Conservation (phyloP, 2,888 invertebrate genomes). For the Endotricha flammealis region DNA sequence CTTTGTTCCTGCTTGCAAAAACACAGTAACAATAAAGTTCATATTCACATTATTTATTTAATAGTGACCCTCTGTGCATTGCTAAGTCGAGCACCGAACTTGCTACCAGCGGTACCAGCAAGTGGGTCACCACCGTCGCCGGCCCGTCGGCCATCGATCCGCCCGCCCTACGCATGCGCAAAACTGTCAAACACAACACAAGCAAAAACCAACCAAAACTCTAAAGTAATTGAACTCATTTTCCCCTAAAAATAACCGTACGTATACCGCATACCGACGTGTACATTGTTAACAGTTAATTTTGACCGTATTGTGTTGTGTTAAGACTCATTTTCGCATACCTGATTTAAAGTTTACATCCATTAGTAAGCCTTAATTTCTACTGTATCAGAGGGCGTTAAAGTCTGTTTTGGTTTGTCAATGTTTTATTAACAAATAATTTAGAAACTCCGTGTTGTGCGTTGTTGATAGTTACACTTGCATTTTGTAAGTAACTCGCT, state of each 20-base stretch:
- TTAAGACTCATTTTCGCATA: conserved; percentile 15
- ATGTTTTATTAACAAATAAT: conserved; percentile 6
- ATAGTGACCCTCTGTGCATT: neutral
- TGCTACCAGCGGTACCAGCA: conserved; percentile 34
- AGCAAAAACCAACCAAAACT: conserved; percentile 1
- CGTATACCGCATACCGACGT: conserved; percentile 31
- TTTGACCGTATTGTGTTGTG: conserved; percentile 3
- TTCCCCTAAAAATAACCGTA: conserved; percentile 1
- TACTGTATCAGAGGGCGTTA: conserved; percentile 15
- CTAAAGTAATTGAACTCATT: neutral
- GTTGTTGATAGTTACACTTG: neutral
- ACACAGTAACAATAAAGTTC: too few relatives aligned
- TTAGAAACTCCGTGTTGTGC: neutral
- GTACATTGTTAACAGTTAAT: conserved; percentile 7
- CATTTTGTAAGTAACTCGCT: neutral
- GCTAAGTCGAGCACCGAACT: conserved; percentile 18
- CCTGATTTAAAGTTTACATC: conserved; percentile 15
- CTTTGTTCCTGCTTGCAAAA: too few relatives aligned
- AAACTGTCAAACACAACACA: neutral
- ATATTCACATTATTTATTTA: too few relatives aligned
- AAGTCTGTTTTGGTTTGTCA: conserved; percentile 11
- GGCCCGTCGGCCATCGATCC: conserved; percentile 65
- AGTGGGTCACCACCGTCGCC: conserved; percentile 63
- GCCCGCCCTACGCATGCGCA: conserved; percentile 46
- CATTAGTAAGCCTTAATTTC: conserved; percentile 11